Conservation (phyloP, 1,140 invertebrate genomes). For the Macrobrachium nipponense region DNA sequence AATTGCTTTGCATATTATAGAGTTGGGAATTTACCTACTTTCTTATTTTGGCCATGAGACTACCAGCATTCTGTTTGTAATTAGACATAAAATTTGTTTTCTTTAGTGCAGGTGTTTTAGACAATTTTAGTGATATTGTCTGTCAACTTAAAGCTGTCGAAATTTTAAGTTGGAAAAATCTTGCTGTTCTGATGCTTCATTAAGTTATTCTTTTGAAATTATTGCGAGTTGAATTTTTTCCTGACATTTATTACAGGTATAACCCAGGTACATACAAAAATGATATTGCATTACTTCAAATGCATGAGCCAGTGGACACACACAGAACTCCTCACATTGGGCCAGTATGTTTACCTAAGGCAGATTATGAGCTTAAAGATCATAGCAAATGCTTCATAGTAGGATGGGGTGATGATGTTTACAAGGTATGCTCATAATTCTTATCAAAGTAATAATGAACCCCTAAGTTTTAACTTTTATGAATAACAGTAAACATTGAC, state of each 20-base stretch:
- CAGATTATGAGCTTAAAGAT: constrained; percentile 30
- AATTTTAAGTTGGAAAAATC: not conserved
- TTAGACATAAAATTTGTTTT: too few species aligned
- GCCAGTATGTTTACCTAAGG: constrained; percentile 33
- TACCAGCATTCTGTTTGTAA: too few species aligned
- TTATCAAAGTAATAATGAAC: not conserved
- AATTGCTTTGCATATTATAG: too few species aligned
- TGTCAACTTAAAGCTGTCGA: too few species aligned
- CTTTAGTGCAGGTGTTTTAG: too few species aligned
- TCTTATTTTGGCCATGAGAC: too few species aligned
- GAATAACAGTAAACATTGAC: not conserved
- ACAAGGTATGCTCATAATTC: constrained; percentile 29
- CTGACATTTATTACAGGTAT: constrained; percentile 15
- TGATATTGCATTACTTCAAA: constrained; percentile 40
- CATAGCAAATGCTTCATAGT: constrained; percentile 52
- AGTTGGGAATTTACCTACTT: too few species aligned
- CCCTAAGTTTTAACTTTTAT: not conserved
- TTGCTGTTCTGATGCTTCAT: not conserved
- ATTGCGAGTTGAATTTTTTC: not conserved
- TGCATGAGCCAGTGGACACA: constrained; percentile 31
- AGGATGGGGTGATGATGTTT: constrained; percentile 56
- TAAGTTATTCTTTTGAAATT: not conserved
- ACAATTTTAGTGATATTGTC: too few species aligned
- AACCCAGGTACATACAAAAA: constrained; percentile 40
- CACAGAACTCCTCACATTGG: constrained; percentile 45